A percentile compares a stretch with the other conserved stretches of the same genome.
These are phyloP conservation scores for Tachypleus tridentatus DNA, from an alignment of 1,140 invertebrate genomes.

Conservation along the genomic window DNA sequence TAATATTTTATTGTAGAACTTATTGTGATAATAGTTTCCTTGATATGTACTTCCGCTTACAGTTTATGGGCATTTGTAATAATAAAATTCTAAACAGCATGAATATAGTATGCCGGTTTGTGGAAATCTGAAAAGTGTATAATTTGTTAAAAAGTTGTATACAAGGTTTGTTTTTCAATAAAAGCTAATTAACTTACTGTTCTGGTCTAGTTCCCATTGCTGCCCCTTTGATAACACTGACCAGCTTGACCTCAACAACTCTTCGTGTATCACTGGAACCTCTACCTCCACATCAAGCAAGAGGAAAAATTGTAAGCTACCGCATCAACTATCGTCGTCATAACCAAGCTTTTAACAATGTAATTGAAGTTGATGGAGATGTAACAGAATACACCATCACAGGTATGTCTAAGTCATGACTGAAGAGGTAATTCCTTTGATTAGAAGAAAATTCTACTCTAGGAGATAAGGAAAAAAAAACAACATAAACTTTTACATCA, in stretches of 20 bases:
- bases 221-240: constrained; percentile 42
- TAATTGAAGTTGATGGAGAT: constrained; percentile 35
- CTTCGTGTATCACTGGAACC: constrained; percentile 45
- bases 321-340: constrained; percentile 47
- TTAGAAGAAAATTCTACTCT: no score
- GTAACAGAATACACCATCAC: constrained; percentile 38
- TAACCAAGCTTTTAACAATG: constrained; percentile 36
- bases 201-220: constrained; percentile 41
- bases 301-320: constrained; percentile 45
- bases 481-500: no score
- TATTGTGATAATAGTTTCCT: no score
- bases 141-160: no score
- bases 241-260: constrained; percentile 40
- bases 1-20: no score
- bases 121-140: no score
- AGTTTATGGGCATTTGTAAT: no score
- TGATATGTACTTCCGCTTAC: no score
- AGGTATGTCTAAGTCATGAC: constrained; percentile 30
- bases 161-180: not conserved
- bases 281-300: constrained; percentile 41
- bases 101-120: no score
- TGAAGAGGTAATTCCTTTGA: no score
- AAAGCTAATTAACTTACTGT: constrained; percentile 6
- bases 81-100: no score
- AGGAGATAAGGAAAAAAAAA: no score